phyloP scores from a whole-genome alignment of 2,113 vertebrate genomes.

The Bos taurus region ARS-UCD2.0 NC_037338.1:72074001-72074500 shows the following conservation, averaged over 20 bases:
- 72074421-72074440: background rate
- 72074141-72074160: background rate
- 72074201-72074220: background rate
- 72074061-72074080: background rate
- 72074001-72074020: background rate
- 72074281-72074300: background rate
- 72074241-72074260: background rate
- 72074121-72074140: background rate
- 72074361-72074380: background rate
- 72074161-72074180: background rate
- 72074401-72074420: background rate
- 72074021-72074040: background rate
- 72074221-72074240: background rate
- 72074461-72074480: background rate
- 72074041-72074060: background rate
- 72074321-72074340: background rate
- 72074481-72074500: background rate
- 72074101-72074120: background rate
- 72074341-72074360: background rate
- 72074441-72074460: background rate
- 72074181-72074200: background rate
- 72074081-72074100: background rate
- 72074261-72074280: background rate
- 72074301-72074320: background rate
- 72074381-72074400: background rate